These are phyloP conservation scores for Phrynocephalus guinanensis DNA, from an alignment of 2,797 vertebrate genomes.

Conservation along the genomic window DNA sequence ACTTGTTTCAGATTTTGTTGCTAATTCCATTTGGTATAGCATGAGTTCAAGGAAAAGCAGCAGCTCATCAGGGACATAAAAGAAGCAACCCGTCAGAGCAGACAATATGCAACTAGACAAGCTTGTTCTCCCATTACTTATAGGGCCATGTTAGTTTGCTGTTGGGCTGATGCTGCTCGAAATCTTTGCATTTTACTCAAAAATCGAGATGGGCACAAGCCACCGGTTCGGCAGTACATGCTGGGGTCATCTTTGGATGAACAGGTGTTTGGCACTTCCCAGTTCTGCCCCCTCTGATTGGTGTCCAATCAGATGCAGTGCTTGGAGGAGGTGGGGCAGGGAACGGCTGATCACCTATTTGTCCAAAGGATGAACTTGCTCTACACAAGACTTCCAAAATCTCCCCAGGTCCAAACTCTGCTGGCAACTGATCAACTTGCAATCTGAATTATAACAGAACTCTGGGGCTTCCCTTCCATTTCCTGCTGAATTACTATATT, in stretches of 20 bases:
- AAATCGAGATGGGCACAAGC: too few species aligned
- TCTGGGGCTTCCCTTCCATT: neutral
- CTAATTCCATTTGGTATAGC: neutral
- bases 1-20: neutral
- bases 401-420: neutral
- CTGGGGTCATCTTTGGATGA: too few species aligned
- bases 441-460: neutral
- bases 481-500: constrained; percentile 1
- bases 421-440: neutral
- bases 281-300: too few species aligned
- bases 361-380: too few species aligned
- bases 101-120: neutral
- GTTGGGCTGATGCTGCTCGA: neutral
- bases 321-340: too few species aligned
- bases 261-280: too few species aligned
- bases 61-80: neutral
- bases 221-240: too few species aligned
- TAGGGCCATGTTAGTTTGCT: neutral
- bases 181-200: neutral
- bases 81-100: neutral
- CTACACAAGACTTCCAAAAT: neutral
- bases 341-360: too few species aligned
- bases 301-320: too few species aligned
- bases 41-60: neutral
- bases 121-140: neutral